Percentiles rank a stretch among this genome's conserved stretches.
phyloP scores from a whole-genome alignment of 1,140 invertebrate species.

The Aphis craccivora region DNA sequence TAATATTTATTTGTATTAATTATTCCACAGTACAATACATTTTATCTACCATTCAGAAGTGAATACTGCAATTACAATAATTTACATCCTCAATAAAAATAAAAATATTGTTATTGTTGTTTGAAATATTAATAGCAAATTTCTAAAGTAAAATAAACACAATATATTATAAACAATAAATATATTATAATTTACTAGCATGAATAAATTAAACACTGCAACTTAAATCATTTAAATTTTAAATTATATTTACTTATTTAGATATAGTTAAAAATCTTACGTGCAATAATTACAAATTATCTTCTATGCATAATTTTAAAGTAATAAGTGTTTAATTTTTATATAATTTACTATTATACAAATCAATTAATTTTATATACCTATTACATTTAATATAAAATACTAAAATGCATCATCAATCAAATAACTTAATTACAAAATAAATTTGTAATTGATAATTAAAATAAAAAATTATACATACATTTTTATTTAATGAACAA shows the following conservation, averaged over 20 bases:
- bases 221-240: neutral
- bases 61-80: neutral
- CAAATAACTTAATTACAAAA: neutral
- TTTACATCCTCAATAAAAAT: neutral
- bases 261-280: neutral
- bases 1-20: neutral
- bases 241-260: neutral
- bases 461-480: neutral
- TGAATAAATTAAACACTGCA: neutral
- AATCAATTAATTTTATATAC: no score
- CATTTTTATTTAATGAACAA: neutral
- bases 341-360: no score
- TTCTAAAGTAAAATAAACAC: neutral
- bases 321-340: neutral
- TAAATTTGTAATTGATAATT: neutral
- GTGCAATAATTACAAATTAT: neutral
- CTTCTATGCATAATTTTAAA: neutral
- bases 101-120: neutral
- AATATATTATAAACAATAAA: no score
- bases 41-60: neutral
- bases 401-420: neutral
- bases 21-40: neutral
- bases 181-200: no score
- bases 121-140: neutral
- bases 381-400: neutral